Conservation (phyloP, 2,888 invertebrate genomes). For the Hirtodrosophila alboralis region DNA sequence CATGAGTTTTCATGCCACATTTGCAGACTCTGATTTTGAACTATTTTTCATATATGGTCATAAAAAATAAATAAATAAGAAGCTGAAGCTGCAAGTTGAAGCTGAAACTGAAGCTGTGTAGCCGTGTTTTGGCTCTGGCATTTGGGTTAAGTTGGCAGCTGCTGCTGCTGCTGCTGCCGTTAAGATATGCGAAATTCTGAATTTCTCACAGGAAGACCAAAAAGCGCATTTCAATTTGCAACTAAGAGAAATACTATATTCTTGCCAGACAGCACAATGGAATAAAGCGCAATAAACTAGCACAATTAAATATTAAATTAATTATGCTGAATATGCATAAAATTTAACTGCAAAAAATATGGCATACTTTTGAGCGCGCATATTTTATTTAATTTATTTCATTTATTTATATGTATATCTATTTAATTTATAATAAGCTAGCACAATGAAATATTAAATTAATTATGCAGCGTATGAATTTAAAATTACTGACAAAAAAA, state of each 20-base stretch:
- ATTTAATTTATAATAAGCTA: no score
- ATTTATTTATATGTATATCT: no score
- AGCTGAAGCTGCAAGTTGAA: slow-evolving; percentile 10
- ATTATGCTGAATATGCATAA: no score
- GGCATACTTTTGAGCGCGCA: no score
- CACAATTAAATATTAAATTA: no score
- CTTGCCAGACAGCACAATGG: slow-evolving; percentile 8
- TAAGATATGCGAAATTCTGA: slow-evolving; percentile 48
- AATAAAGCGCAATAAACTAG: no score
- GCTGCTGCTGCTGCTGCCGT: slow-evolving; percentile 41
- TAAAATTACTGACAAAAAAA: no score
- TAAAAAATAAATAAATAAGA: slow-evolving; percentile 73
- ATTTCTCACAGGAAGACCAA: not conserved
- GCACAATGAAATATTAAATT: no score
- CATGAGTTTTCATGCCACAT: slow-evolving; percentile 47
- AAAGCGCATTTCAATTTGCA: slow-evolving; percentile 50
- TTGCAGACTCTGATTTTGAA: slow-evolving; percentile 56
- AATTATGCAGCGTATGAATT: no score
- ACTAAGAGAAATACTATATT: slow-evolving; percentile 36
- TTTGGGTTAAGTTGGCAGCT: slow-evolving; percentile 77
- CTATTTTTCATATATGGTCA: slow-evolving; percentile 74
- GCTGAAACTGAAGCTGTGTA: slow-evolving; percentile 17
- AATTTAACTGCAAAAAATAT: no score
- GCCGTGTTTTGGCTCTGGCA: slow-evolving; percentile 22
- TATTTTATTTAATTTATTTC: no score